phyloP scores from a whole-genome alignment of 2,113 vertebrate species.

The Ciconia maguari region DNA sequence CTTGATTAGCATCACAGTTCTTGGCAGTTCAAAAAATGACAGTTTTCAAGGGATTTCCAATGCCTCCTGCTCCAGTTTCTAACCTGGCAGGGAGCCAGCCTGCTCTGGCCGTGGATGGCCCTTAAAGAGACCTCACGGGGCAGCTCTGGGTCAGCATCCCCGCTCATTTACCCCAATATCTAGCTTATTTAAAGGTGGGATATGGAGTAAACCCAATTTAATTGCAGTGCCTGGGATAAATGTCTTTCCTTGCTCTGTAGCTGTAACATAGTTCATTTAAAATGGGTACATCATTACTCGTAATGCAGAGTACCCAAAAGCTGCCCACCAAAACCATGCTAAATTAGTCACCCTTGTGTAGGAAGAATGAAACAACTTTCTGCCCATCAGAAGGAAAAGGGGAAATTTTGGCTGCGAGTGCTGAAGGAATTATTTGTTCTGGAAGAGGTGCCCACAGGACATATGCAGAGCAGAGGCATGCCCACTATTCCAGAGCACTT shows the following conservation, averaged over 20 bases:
- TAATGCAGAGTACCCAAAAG: neutral
- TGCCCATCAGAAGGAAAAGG: neutral
- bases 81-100: constrained; percentile 58
- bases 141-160: neutral
- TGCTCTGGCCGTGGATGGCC: neutral
- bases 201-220: neutral
- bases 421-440: neutral
- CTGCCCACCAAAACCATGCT: neutral
- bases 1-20: constrained; percentile 63
- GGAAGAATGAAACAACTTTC: neutral
- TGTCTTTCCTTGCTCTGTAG: neutral
- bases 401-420: neutral
- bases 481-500: neutral
- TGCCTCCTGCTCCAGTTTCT: constrained; percentile 36
- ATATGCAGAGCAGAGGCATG: accelerated
- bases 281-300: neutral
- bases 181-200: neutral
- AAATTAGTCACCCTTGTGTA: accelerated
- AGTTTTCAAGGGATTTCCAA: constrained; percentile 62
- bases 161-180: neutral
- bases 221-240: neutral
- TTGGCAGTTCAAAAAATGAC: constrained; percentile 31
- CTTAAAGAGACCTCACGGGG: constrained; percentile 10
- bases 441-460: neutral
- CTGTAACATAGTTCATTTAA: neutral